Evolutionary conservation across 1,140 invertebrate genomes (phyloP), one percentile per base, ranked within the genome.

Genomic region (Dermatophagoides farinae): DNA sequence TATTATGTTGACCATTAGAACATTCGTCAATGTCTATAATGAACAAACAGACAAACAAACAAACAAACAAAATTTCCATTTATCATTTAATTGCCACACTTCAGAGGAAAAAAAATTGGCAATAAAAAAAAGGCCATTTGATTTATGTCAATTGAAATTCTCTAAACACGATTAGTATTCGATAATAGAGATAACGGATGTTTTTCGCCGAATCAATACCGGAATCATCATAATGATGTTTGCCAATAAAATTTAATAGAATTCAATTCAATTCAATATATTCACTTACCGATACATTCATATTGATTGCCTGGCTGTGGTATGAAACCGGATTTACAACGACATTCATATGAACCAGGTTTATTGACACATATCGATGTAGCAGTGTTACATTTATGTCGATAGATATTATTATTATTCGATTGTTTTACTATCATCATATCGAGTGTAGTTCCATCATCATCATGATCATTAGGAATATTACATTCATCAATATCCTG

Each of bases 401-500:
- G 31, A 31, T 31, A 31, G 2, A 31, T 8, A 16, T 12, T 12
- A 25, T 18, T 18, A 50, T 60, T 18, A 64, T 82, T 78, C 9
- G 79, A 74, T 8, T 81, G 83, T 31, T 31, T 31, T 31, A 4
- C 31, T 4, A 31, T 31, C 31, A 31, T 31, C 8, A 4, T 31
- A 31, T 31, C 2, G 8, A 4, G 31, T 4, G 31, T 31, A 31
- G 8, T 31, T 31, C 31, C 8, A 31, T 31, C 31, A 31, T 31
- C 31, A 65, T 80, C 76, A 65, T 12, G 77, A 75, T 66, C 78
- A 11, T 11, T 50, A 11, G n/a, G 12, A 14, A 50, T 20, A 14
- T 14, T 76, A 69, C 85, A 88, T 74, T 88, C 85, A 70, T 89
- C 81, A 49, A 88, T 78, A 73, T 88, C 85, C 85, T 78, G 74